Base-by-base conservation (phyloP, 2,888 invertebrate species). In the Blastobasis lacticolella region DNA sequence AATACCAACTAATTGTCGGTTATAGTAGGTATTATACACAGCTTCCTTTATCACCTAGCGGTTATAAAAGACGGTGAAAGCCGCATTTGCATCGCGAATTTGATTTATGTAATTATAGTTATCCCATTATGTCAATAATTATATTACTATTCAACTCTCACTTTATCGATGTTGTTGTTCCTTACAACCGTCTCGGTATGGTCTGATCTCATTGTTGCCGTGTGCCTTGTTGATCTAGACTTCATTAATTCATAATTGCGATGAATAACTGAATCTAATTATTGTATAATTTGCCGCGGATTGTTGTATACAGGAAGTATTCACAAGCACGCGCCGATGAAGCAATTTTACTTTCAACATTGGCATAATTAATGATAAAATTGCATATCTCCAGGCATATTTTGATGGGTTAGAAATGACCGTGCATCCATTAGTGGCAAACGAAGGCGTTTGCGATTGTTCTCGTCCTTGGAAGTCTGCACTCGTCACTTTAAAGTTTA, bases 41-140 rank as follows among this genome's bases (percentile, higher is more conserved):
- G 47, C 49, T 49, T 52, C 49, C 43, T n/a, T 46, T 50, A 8
- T 42, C 37, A 10, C 49, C 7, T 5, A 23, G 23, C 23, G 23
- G 23, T 23, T 49, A 57, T 60, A 63, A 62, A 62, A 57, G 60
- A 49, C 52, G 48, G 64, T 63, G 66, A 66, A 65, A 66, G 63
- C 57, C 50, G 40, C 46, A 55, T 67, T 71, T 64, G 66, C 63
- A 66, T 69, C 61, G 64, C 66, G 65, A 71, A 69, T 71, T 61
- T 60, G 56, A 56, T 58, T 58, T 67, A 63, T 67, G 62, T 70
- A 23, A 23, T 23, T 23, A 64, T 72, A 69, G 73, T 74, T 73
- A 71, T 57, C 66, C 68, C 64, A 67, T 67, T 69, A 64, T 54
- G 54, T 61, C 57, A 57, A 67, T 64, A 64, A 67, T 58, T 61